Conservation (phyloP, 2,888 invertebrate genomes). For the Meiosimyza platycephala region DNA sequence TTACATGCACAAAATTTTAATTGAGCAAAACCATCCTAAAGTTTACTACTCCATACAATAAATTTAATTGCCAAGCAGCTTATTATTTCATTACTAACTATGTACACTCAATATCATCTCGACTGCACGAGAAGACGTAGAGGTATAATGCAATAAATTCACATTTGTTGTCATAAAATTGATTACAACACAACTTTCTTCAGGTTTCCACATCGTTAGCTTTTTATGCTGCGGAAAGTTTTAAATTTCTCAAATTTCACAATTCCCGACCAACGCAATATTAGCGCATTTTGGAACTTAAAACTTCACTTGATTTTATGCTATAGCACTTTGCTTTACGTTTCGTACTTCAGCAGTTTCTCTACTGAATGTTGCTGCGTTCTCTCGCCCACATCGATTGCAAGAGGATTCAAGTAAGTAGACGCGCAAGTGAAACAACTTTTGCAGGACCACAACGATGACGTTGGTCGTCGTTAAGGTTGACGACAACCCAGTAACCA, state of each 20-base stretch:
- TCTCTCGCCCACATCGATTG: background rate
- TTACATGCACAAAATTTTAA: too few species aligned
- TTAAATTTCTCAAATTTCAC: conserved; percentile 60
- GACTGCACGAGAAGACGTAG: background rate
- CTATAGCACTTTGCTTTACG: conserved; percentile 28
- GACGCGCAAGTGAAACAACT: background rate
- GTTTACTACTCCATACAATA: too few species aligned
- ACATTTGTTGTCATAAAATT: conserved; percentile 65
- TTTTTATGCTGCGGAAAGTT: conserved; percentile 63
- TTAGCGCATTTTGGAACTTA: background rate
- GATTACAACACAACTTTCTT: conserved; percentile 66
- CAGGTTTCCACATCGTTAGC: conserved; percentile 67
- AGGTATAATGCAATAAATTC: conserved; percentile 56
- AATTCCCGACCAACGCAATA: conserved; percentile 48
- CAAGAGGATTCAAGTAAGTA: background rate
- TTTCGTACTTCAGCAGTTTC: background rate
- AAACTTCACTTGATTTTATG: conserved; percentile 23
- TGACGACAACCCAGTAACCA: conserved; percentile 10
- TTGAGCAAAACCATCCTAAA: too few species aligned
- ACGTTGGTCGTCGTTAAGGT: conserved; percentile 14
- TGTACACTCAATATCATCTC: too few species aligned
- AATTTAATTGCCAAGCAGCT: too few species aligned
- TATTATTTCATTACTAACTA: too few species aligned
- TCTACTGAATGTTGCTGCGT: background rate
- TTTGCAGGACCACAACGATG: conserved; percentile 13